Percentiles rank a stretch among this genome's conserved stretches.
Evolutionary conservation across 1,140 invertebrate species (phyloP).

Genomic region (Lepeophtheirus salmonis): DNA sequence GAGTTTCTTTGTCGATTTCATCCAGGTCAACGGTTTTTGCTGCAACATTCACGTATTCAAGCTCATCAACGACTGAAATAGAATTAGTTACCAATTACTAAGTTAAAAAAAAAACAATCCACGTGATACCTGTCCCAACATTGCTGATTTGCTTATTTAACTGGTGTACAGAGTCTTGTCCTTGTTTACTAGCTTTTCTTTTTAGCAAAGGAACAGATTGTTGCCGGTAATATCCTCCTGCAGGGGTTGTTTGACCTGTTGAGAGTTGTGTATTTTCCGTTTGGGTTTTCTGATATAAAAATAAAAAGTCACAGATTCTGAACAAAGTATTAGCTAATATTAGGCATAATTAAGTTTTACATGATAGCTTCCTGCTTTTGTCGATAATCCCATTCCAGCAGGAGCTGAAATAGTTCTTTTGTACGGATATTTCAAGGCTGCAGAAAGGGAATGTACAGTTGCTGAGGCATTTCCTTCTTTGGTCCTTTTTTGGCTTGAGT

Average conservation of each 20-base stretch:
- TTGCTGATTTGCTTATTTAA: slow-evolving; percentile 44
- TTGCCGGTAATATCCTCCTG: slow-evolving; percentile 6
- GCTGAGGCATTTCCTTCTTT: not conserved
- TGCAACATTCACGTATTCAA: slow-evolving; percentile 23
- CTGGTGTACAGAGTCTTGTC: not conserved
- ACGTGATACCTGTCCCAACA: slow-evolving; percentile 35
- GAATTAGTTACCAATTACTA: not conserved
- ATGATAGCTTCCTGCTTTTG: not conserved
- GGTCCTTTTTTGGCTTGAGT: not conserved
- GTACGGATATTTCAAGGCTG: slow-evolving; percentile 65
- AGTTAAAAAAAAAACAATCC: too few species aligned
- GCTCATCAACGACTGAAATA: not conserved
- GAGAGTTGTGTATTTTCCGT: not conserved
- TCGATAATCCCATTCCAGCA: slow-evolving; percentile 40
- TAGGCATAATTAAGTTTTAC: not conserved
- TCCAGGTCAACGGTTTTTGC: slow-evolving; percentile 63
- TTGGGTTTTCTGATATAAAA: not conserved
- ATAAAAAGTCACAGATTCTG: too few species aligned
- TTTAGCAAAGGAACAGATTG: slow-evolving; percentile 18
- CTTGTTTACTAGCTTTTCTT: slow-evolving; percentile 3
- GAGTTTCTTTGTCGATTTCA: slow-evolving; percentile 83
- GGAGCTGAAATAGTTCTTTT: slow-evolving; percentile 80
- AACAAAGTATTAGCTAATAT: too few species aligned
- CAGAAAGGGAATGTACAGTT: not conserved
- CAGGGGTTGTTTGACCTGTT: not conserved